phyloP scores from a whole-genome alignment of 2,113 vertebrate species.

The Paralichthys olivaceus region DNA sequence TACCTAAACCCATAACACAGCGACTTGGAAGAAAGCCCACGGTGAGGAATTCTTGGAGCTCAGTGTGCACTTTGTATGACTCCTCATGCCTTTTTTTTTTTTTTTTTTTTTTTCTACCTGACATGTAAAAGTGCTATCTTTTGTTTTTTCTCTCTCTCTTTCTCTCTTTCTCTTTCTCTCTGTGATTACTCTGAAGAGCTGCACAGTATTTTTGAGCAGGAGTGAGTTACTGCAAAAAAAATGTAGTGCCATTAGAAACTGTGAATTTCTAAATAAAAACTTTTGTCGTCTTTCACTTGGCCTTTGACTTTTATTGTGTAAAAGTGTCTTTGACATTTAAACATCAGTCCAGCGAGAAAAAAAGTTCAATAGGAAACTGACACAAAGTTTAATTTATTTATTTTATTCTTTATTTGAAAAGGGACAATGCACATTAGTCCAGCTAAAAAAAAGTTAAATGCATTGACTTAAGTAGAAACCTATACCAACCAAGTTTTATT shows the following conservation, averaged over 20 bases:
- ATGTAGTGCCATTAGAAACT: constrained; percentile 99
- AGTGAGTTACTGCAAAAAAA: constrained; percentile 88
- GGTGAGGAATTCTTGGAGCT: constrained; percentile 82
- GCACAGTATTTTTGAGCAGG: constrained; percentile 85
- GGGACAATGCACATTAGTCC: too few species aligned
- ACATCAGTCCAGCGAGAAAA: not conserved
- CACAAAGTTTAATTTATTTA: too few species aligned
- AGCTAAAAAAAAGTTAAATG: too few species aligned
- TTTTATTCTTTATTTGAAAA: too few species aligned
- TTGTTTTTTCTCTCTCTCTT: constrained; percentile 63
- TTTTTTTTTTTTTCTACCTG: constrained; percentile 79
- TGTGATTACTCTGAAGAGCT: constrained; percentile 72
- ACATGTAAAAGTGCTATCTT: constrained; percentile 88
- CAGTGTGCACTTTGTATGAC: constrained; percentile 93
- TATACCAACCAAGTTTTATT: too few species aligned
- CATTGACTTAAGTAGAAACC: too few species aligned
- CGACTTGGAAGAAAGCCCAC: constrained; percentile 63
- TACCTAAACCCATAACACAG: constrained; percentile 49
- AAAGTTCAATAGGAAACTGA: too few species aligned
- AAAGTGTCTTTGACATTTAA: not conserved
- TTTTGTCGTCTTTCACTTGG: constrained; percentile 87
- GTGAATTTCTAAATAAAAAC: constrained; percentile 99
- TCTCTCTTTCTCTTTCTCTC: constrained; percentile 51
- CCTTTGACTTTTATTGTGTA: constrained; percentile 48
- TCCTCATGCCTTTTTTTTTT: constrained; percentile 82